These are phyloP conservation scores for Amblyraja radiata DNA, from an alignment of 2,797 vertebrate genomes.

Conservation along the genomic window DNA sequence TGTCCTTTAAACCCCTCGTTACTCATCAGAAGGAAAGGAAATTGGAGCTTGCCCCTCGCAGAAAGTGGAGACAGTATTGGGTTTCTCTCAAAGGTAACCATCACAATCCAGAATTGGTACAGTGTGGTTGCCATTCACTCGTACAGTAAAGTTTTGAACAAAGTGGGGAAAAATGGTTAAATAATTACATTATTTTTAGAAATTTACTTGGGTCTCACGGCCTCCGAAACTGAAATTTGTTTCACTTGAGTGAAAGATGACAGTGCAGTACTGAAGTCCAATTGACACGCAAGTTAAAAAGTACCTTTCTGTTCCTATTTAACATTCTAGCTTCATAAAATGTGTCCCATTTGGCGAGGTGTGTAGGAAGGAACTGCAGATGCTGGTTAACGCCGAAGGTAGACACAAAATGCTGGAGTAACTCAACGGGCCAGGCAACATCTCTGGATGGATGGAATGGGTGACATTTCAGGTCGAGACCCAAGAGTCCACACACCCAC, in stretches of 20 bases:
- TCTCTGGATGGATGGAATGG: no score
- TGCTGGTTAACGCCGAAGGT: no score
- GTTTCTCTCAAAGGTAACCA: conserved; percentile 83
- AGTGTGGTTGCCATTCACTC: not conserved
- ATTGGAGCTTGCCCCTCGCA: conserved; percentile 76
- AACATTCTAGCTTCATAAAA: no score
- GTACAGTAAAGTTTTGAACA: not conserved
- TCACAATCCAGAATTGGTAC: not conserved
- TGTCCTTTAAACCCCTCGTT: conserved; percentile 84
- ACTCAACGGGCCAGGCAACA: no score
- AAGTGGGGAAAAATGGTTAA: not conserved
- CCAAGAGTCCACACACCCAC: no score
- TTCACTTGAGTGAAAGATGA: not conserved
- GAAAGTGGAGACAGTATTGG: conserved; percentile 93
- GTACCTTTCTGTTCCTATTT: no score
- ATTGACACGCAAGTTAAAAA: not conserved
- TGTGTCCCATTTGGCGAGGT: no score
- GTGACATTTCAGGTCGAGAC: no score
- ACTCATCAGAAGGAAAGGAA: conserved; percentile 88
- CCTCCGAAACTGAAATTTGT: not conserved
- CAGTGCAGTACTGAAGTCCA: not conserved
- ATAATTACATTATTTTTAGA: not conserved
- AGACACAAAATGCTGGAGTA: no score
- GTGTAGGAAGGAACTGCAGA: no score
- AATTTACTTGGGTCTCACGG: not conserved